These are phyloP conservation scores for Uropetala carovei DNA, from an alignment of 2,888 invertebrate species.

Conservation along the genomic window DNA sequence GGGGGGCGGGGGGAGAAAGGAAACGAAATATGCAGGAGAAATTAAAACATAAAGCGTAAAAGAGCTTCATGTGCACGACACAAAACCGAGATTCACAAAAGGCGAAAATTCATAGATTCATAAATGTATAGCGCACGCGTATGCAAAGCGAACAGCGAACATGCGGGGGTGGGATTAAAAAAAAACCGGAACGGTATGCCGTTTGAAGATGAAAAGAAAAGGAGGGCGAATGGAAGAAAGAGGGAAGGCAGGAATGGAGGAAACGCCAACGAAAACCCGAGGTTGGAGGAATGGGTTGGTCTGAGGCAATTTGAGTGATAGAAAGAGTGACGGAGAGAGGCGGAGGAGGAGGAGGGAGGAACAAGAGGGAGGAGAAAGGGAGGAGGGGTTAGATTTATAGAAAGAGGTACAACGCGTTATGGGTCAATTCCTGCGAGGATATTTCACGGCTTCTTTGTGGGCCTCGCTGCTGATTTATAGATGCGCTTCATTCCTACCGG, in stretches of 20 bases:
- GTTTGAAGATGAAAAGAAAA: background rate
- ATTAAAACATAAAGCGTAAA: background rate
- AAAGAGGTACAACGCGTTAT: slow-evolving; percentile 14
- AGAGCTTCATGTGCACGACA: background rate
- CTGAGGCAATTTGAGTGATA: slow-evolving; percentile 3
- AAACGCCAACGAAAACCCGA: no score
- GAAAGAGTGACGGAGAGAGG: background rate
- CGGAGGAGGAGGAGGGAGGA: background rate
- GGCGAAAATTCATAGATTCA: background rate
- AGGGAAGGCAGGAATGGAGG: no score
- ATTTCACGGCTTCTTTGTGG: slow-evolving; percentile 9
- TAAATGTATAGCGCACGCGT: background rate
- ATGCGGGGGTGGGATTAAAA: background rate
- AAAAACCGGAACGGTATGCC: background rate
- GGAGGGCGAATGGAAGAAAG: background rate
- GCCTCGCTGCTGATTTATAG: background rate
- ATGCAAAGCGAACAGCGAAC: background rate
- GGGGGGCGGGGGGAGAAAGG: background rate
- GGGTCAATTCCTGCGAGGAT: slow-evolving; percentile 22
- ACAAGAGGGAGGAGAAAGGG: background rate
- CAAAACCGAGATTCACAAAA: background rate
- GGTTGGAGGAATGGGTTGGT: background rate
- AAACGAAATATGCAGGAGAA: background rate
- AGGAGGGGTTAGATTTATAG: background rate
- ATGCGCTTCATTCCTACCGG: background rate